phyloP scores from a whole-genome alignment of 2,888 invertebrate species.

The Epirrhoe alternata region DNA sequence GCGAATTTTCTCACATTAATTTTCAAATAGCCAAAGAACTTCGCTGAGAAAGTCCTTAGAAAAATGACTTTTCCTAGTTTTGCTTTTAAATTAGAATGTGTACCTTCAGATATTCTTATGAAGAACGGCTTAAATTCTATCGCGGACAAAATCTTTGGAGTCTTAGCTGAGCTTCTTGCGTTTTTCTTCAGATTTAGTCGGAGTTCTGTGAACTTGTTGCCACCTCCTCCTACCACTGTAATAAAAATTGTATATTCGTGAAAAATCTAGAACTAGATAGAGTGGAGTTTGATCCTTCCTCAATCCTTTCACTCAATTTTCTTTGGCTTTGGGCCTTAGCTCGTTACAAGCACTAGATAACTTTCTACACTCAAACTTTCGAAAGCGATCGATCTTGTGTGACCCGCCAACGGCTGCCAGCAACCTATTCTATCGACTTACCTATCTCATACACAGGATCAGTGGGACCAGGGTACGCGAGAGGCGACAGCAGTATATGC shows the following conservation, averaged over 20 bases:
- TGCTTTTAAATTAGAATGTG: neutral
- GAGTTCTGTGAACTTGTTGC: constrained; percentile 89
- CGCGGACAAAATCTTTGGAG: constrained; percentile 84
- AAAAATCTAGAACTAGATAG: too few species aligned
- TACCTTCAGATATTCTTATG: constrained; percentile 86
- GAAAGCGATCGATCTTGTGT: neutral
- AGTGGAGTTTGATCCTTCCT: too few species aligned
- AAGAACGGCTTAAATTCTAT: constrained; percentile 88
- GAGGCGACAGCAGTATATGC: constrained; percentile 87
- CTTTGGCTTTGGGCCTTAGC: too few species aligned
- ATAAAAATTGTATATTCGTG: neutral
- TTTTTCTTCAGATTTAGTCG: constrained; percentile 84
- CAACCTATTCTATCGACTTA: constrained; percentile 37
- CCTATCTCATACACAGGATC: constrained; percentile 89
- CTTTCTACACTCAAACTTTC: too few species aligned
- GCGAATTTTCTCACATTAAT: too few species aligned
- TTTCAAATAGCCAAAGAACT: too few species aligned
- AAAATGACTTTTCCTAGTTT: too few species aligned
- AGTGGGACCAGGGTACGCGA: constrained; percentile 63
- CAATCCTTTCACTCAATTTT: too few species aligned
- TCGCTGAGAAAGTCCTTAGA: too few species aligned
- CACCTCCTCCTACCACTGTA: constrained; percentile 88
- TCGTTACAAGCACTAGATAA: too few species aligned
- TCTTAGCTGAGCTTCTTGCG: constrained; percentile 84
- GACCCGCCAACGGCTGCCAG: neutral